These are phyloP conservation scores for Euwallacea fornicatus DNA, from an alignment of 1,140 invertebrate species.

Conservation along the genomic window DNA sequence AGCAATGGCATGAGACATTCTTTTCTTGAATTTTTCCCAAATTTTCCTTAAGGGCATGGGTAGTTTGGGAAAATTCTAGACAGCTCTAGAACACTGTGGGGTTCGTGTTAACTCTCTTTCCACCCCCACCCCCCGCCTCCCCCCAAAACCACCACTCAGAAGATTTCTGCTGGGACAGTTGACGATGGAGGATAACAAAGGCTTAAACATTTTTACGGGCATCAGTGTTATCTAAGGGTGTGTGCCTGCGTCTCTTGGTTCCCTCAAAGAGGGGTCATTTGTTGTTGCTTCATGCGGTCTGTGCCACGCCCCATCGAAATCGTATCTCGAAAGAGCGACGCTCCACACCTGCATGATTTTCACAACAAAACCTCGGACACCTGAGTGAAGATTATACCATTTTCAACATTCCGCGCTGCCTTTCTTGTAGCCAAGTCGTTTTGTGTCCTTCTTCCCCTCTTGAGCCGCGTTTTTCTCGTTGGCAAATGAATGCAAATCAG, in stretches of 20 bases:
- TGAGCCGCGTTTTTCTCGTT: neutral
- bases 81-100: too few relatives aligned
- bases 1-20: neutral
- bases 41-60: too few relatives aligned
- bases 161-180: too few relatives aligned
- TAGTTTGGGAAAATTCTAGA: too few relatives aligned
- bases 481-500: slow-evolving; percentile 4
- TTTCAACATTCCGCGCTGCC: slow-evolving; percentile 34
- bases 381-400: slow-evolving; percentile 38
- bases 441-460: slow-evolving; percentile 6
- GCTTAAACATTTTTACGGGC: too few relatives aligned
- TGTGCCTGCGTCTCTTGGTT: neutral
- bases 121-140: too few relatives aligned
- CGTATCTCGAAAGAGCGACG: slow-evolving; percentile 36
- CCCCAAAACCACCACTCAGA: too few relatives aligned
- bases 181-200: too few relatives aligned
- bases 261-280: neutral
- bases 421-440: slow-evolving; percentile 14
- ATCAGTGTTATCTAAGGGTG: neutral
- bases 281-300: slow-evolving; percentile 14
- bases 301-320: slow-evolving; percentile 21
- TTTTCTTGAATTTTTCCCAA: too few relatives aligned
- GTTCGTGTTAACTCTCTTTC: too few relatives aligned
- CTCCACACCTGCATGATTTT: slow-evolving; percentile 38
- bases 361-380: slow-evolving; percentile 37